Percentiles rank a stretch among this genome's conserved stretches.
Evolutionary conservation across 2,888 invertebrate species (phyloP).

Genomic region (Troides helena): DNA sequence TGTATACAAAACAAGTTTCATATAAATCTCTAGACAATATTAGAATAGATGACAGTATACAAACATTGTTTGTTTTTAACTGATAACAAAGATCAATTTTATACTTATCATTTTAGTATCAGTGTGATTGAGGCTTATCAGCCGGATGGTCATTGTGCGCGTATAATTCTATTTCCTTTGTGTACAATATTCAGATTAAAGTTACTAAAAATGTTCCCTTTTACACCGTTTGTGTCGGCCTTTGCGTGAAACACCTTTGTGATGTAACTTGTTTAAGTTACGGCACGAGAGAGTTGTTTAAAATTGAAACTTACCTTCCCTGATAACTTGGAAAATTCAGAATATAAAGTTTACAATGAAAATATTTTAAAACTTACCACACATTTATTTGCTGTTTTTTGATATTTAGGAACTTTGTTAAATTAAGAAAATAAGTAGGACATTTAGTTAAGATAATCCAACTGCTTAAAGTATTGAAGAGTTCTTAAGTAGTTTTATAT

Average conservation of each 20-base stretch:
- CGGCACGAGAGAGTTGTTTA: neutral
- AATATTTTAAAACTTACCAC: too few relatives aligned
- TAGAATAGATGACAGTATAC: too few relatives aligned
- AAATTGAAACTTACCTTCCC: neutral
- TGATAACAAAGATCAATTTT: too few relatives aligned
- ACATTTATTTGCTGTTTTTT: too few relatives aligned
- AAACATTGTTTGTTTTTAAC: too few relatives aligned
- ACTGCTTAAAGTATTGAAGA: too few relatives aligned
- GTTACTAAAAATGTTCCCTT: neutral
- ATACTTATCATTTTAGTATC: neutral
- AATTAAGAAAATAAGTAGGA: too few relatives aligned
- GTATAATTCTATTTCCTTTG: slow-evolving; percentile 9
- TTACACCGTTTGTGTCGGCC: neutral
- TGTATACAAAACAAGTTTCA: too few relatives aligned
- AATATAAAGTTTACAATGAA: neutral
- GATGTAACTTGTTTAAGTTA: slow-evolving; percentile 5
- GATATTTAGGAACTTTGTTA: too few relatives aligned
- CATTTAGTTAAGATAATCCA: too few relatives aligned
- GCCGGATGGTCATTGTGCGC: neutral
- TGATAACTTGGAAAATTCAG: neutral
- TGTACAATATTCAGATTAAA: neutral
- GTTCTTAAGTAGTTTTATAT: too few relatives aligned
- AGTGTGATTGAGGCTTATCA: neutral
- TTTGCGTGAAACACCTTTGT: slow-evolving; percentile 2
- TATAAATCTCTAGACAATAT: too few relatives aligned